A percentile compares a stretch with the other conserved stretches of the same genome.
Evolutionary conservation across 2,797 vertebrate species (phyloP).

Genomic region (Eptatretus atami): DNA sequence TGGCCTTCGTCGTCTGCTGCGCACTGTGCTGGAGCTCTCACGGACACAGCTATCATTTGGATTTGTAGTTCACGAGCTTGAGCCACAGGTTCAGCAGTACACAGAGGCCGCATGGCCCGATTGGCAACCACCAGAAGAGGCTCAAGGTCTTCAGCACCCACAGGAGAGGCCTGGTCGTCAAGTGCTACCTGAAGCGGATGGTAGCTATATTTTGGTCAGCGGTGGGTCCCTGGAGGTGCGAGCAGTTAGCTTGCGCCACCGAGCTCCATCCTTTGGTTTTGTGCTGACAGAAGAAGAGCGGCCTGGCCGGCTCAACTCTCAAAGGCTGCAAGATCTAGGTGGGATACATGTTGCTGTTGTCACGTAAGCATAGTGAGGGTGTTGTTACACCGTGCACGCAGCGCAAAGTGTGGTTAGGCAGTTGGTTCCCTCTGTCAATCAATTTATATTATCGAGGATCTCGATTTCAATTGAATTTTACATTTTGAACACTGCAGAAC

Average conservation of each 20-base stretch:
- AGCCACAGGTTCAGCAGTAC: conserved; percentile 39
- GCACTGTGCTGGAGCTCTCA: conserved; percentile 33
- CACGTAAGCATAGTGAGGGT: too few relatives aligned
- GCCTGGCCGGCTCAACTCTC: conserved; percentile 30
- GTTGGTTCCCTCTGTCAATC: too few relatives aligned
- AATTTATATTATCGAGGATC: too few relatives aligned
- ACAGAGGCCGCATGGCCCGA: conserved; percentile 23
- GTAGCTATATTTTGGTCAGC: conserved; percentile 27
- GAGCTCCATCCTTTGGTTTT: conserved; percentile 61
- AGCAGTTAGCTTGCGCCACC: conserved; percentile 54
- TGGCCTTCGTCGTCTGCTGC: conserved; percentile 32
- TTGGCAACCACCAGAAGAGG: neutral
- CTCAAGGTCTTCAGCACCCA: conserved; percentile 13
- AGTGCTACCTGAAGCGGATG: conserved; percentile 15
- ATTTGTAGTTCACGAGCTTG: conserved; percentile 44
- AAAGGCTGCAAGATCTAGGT: conserved; percentile 41
- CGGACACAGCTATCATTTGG: conserved; percentile 36
- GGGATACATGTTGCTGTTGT: neutral
- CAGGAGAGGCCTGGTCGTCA: conserved; percentile 23
- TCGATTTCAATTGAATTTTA: too few relatives aligned
- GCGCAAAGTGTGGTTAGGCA: too few relatives aligned
- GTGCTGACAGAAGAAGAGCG: conserved; percentile 34
- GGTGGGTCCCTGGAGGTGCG: conserved; percentile 30
- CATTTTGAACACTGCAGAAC: too few relatives aligned
- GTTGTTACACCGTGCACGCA: too few relatives aligned